Evolutionary conservation across 2,113 vertebrate genomes (phyloP).

Genomic region (Vombatus ursinus): DNA sequence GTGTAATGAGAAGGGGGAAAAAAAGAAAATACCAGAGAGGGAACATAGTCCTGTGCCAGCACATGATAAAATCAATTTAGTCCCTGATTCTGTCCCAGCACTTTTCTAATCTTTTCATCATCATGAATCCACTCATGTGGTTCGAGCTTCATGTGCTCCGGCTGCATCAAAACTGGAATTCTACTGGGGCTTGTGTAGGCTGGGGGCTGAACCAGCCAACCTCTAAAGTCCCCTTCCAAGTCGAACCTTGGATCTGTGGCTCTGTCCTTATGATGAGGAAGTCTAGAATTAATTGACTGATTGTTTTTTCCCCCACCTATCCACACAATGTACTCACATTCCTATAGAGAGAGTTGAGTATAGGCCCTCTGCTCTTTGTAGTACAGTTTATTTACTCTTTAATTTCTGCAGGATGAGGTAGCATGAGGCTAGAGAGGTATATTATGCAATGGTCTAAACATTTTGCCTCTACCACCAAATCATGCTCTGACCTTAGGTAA

Average conservation of each 20-base stretch:
- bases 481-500: not conserved
- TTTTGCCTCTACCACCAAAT: not conserved
- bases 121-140: constrained; percentile 63
- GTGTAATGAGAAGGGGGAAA: not conserved
- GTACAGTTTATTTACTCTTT: not conserved
- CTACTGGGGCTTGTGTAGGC: not conserved
- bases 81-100: constrained; percentile 61
- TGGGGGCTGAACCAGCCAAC: not conserved
- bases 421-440: not conserved
- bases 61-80: constrained; percentile 57
- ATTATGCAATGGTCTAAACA: not conserved
- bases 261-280: not conserved
- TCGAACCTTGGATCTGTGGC: not conserved
- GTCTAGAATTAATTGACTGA: not conserved
- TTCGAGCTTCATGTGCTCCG: constrained; percentile 46
- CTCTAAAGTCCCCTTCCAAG: not conserved
- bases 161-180: constrained; percentile 60
- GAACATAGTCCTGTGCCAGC: not conserved
- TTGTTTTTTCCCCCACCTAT: not conserved
- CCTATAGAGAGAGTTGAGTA: not conserved
- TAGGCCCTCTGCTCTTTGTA: not conserved
- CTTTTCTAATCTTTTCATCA: constrained; percentile 62
- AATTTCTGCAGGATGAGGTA: not conserved
- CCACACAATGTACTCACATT: not conserved
- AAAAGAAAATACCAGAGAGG: not conserved